Evolutionary conservation across 2,797 vertebrate genomes (phyloP).

Genomic region (Gymnopithys bicolor): DNA sequence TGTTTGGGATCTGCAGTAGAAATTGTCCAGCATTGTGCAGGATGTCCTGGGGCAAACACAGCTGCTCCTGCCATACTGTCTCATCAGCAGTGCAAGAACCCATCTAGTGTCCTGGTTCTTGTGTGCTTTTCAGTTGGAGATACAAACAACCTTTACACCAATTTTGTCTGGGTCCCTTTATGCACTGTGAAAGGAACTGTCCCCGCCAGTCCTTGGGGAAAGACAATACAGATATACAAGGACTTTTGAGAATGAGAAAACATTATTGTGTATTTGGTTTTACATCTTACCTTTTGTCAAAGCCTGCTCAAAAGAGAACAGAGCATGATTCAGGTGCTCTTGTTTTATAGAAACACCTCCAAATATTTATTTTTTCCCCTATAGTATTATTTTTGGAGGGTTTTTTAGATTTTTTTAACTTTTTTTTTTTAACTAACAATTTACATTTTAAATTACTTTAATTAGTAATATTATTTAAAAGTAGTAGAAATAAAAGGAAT

Average conservation of each 20-base stretch:
- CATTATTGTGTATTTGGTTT: background rate
- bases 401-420: background rate
- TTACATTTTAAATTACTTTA: background rate
- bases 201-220: background rate
- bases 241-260: background rate
- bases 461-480: background rate
- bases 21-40: background rate
- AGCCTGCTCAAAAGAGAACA: background rate
- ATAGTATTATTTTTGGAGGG: too few relatives aligned
- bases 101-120: background rate
- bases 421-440: background rate
- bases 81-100: background rate
- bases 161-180: background rate
- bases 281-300: background rate
- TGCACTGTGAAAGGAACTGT: fast-evolving
- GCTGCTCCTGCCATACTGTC: background rate
- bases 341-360: background rate
- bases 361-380: background rate
- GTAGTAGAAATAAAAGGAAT: background rate
- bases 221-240: background rate
- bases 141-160: background rate
- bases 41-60: background rate
- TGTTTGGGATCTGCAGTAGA: background rate
- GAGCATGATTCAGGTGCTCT: background rate
- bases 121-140: background rate